Base-by-base conservation (phyloP, 2,888 invertebrate species). In the Harpalus rufipes region DNA sequence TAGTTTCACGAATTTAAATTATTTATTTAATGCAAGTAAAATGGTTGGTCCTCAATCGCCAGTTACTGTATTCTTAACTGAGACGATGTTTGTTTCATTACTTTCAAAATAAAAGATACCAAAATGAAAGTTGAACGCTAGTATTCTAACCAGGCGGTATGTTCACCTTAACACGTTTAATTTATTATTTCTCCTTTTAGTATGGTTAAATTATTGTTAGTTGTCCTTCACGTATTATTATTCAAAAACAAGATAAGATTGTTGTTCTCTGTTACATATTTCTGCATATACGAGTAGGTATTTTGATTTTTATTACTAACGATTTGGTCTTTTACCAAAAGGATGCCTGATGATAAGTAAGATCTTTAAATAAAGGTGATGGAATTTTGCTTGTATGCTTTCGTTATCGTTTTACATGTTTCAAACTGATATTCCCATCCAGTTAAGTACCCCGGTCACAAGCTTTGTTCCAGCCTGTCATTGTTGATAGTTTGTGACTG, bases 381-480 rank as follows among this genome's bases (percentile, higher is more conserved):
- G 56, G 76, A 72, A 39, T 76, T 83, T 59, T 74, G 72, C 68
- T 68, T 51, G 44, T 51, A 51, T 68, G 6, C 12, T 76, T 72
- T 59, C 32, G 16, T 83, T 74, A 74, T 74, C 76, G 61, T 59
- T 61, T 83, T 74, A 84, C 68, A 86, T 80, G 81, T 86, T 85
- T 85, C 74, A 84, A 81, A 81, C 78, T 86, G 85, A 65, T 32
- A 68, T 63, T 78, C 56, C 81, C 68, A 41, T 16, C 12, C 63
- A 39, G 82, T 10, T 65, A 65, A 79, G 44, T 81, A 68, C 72
- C 25, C 16, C 12, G 32, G 63, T 21, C 14, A 76, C 32, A 44
- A n/a, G n/a, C n/a, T n/a, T n/a, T n/a, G n/a, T n/a, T n/a, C n/a
- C n/a, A n/a, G n/a, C n/a, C n/a, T n/a, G n/a, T n/a, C n/a, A n/a